phyloP scores from a whole-genome alignment of 2,113 vertebrate genomes.

The Chaetura pelagica region DNA sequence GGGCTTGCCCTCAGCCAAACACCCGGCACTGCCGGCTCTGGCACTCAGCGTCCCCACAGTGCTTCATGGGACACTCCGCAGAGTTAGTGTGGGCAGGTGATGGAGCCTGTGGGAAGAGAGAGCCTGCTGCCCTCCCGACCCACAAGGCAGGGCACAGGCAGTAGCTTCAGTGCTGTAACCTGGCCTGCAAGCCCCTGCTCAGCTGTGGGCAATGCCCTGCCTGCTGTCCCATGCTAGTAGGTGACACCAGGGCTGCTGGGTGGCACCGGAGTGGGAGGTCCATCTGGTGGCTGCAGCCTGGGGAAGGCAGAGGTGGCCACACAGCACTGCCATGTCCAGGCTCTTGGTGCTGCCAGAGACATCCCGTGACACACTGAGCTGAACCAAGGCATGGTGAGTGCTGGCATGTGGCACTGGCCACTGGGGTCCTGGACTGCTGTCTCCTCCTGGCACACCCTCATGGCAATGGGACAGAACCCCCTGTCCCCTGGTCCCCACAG shows the following conservation, averaged over 20 bases:
- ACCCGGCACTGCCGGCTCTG: not conserved
- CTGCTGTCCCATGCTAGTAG: fast-evolving
- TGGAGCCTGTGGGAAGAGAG: not conserved
- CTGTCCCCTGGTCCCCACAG: too few relatives aligned
- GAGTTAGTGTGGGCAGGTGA: not conserved
- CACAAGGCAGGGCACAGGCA: not conserved
- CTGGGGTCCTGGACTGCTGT: not conserved
- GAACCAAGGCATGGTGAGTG: fast-evolving
- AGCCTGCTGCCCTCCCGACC: not conserved
- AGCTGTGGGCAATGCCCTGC: not conserved
- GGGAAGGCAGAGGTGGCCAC: not conserved
- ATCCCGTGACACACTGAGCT: fast-evolving
- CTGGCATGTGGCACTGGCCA: not conserved
- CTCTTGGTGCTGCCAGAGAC: not conserved
- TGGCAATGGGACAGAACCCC: fast-evolving
- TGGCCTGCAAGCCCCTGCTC: not conserved
- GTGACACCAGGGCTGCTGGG: not conserved
- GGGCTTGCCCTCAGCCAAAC: not conserved
- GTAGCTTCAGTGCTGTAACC: too few relatives aligned
- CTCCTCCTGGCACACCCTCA: not conserved
- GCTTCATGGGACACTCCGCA: not conserved
- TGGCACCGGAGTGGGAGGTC: not conserved
- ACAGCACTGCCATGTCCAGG: not conserved
- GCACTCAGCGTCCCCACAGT: fast-evolving
- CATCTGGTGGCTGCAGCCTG: not conserved